Conservation (phyloP, 2,888 invertebrate species). For the Leucophenga maculata region DNA sequence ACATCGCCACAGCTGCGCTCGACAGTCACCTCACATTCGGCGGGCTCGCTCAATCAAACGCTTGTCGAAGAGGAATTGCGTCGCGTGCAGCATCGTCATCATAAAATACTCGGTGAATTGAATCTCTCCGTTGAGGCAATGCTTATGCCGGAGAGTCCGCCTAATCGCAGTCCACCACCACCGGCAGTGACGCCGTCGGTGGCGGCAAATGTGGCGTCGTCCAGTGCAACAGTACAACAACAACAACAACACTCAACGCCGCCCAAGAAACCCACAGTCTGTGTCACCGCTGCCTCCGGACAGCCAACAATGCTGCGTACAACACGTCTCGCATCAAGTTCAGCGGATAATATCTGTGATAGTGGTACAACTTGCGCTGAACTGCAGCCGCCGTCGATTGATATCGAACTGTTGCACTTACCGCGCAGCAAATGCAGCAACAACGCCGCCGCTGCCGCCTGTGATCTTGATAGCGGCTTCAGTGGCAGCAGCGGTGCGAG, state of each 20-base stretch:
- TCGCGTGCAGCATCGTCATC: constrained; percentile 86
- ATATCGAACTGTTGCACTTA: constrained; percentile 59
- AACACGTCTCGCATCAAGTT: constrained; percentile 52
- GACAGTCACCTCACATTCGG: constrained; percentile 73
- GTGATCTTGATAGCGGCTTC: constrained; percentile 83
- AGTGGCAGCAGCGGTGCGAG: constrained; percentile 85
- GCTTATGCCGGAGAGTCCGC: constrained; percentile 85
- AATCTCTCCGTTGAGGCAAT: constrained; percentile 92
- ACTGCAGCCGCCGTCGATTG: background rate
- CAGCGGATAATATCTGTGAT: constrained; percentile 76
- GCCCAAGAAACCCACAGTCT: constrained; percentile 50
- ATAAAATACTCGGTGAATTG: constrained; percentile 86
- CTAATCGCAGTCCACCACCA: constrained; percentile 73
- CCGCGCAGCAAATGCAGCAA: constrained; percentile 75
- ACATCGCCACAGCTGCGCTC: constrained; percentile 42
- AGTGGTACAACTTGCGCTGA: constrained; percentile 70
- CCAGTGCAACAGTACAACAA: background rate
- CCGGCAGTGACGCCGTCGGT: constrained; percentile 32
- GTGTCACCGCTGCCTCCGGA: constrained; percentile 66
- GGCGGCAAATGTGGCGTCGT: constrained; percentile 15
- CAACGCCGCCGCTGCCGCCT: constrained; percentile 75
- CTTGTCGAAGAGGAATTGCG: constrained; percentile 88
- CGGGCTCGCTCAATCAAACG: constrained; percentile 80
- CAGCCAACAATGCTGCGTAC: constrained; percentile 50
- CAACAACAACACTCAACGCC: constrained; percentile 55